phyloP scores from a whole-genome alignment of 1,140 invertebrate species.

The Diabrotica undecimpunctata region DNA sequence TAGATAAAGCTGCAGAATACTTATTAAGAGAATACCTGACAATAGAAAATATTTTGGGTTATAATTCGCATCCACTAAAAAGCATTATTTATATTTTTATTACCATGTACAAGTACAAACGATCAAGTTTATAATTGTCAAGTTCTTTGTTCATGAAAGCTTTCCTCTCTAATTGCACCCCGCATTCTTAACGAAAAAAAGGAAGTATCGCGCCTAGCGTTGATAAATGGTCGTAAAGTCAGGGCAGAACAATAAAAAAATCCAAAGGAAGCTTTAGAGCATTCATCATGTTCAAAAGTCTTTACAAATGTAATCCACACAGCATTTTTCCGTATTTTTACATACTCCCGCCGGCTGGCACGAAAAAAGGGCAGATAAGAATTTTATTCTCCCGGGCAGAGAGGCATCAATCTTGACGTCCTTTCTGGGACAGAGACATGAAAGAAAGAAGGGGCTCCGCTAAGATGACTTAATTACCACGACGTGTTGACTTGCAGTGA shows the following conservation, averaged over 20 bases:
- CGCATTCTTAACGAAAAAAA: too few species aligned
- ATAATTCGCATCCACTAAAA: too few species aligned
- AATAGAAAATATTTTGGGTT: too few species aligned
- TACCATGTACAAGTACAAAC: too few species aligned
- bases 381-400: conserved; percentile 13
- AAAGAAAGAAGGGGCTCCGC: conserved; percentile 3
- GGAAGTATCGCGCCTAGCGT: too few species aligned
- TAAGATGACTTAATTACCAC: conserved; percentile 14
- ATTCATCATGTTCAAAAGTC: conserved; percentile 18
- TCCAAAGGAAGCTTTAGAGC: conserved; percentile 9
- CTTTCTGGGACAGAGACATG: conserved; percentile 7
- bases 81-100: too few species aligned
- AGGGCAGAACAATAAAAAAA: conserved; percentile 7
- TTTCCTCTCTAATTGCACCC: too few species aligned
- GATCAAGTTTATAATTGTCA: too few species aligned
- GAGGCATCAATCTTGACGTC: conserved; percentile 14
- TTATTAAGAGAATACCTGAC: too few species aligned
- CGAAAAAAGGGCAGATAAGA: conserved; percentile 11
- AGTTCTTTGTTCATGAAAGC: too few species aligned
- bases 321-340: conserved; percentile 10
- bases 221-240: conserved; percentile 9
- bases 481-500: conserved; percentile 7
- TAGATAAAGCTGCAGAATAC: too few species aligned
- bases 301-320: conserved; percentile 12
- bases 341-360: background rate